phyloP scores from a whole-genome alignment of 2,113 vertebrate genomes.

The Daphoenositta chrysoptera region DNA sequence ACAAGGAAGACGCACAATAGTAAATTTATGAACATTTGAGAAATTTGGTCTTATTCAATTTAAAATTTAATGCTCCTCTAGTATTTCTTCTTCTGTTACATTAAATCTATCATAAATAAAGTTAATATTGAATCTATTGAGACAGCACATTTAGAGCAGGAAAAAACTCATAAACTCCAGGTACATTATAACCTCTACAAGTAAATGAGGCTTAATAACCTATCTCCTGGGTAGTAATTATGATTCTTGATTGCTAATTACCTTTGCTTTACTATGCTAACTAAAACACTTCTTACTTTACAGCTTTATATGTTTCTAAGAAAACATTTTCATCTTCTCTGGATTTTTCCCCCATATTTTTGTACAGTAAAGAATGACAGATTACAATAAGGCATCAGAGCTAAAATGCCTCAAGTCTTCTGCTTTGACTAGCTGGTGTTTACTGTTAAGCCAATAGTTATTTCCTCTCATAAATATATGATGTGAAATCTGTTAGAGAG shows the following conservation, averaged over 20 bases:
- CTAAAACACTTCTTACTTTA: not conserved
- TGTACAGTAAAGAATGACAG: not conserved
- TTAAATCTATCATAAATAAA: not conserved
- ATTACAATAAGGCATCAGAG: not conserved
- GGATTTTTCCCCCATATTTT: not conserved
- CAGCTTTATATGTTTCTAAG: not conserved
- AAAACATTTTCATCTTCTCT: not conserved
- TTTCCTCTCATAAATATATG: not conserved
- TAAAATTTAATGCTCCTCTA: not conserved
- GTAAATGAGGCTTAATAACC: not conserved
- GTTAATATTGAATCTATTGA: not conserved
- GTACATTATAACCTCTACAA: not conserved
- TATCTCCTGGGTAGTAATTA: not conserved
- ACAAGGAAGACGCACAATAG: not conserved
- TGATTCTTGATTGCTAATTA: not conserved
- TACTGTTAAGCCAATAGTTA: not conserved
- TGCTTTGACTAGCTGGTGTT: not conserved
- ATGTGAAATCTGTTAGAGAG: not conserved
- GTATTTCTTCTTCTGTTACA: not conserved
- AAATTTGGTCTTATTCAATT: not conserved
- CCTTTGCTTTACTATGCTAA: not conserved
- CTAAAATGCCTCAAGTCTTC: not conserved
- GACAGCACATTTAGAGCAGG: not conserved
- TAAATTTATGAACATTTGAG: not conserved
- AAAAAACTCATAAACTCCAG: not conserved